Conservation (phyloP, 2,888 invertebrate species). For the Melanargia galathea region DNA sequence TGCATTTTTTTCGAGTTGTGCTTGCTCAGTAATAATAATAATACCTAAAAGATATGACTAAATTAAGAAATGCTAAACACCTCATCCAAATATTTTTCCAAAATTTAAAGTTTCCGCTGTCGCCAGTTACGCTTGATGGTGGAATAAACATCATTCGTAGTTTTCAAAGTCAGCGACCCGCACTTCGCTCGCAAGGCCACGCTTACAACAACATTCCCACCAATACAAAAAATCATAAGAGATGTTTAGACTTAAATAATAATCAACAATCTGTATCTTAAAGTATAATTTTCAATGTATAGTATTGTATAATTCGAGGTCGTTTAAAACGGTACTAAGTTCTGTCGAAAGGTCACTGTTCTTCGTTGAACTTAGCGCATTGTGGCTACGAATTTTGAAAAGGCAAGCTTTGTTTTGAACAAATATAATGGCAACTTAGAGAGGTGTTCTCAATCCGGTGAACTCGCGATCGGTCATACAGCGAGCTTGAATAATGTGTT, state of each 20-base stretch:
- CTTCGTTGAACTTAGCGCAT: conserved; percentile 47
- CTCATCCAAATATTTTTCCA: conserved; percentile 2
- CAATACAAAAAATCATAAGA: conserved; percentile 49
- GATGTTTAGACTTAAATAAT: background rate
- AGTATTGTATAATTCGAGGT: conserved; percentile 39
- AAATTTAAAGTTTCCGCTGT: conserved; percentile 15
- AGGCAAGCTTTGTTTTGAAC: conserved; percentile 65
- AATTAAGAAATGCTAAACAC: background rate
- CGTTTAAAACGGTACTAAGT: conserved; percentile 42
- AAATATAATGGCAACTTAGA: conserved; percentile 63
- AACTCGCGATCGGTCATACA: conserved; percentile 70
- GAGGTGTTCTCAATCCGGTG: conserved; percentile 70
- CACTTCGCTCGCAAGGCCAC: conserved; percentile 67
- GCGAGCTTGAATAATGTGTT: conserved; percentile 43
- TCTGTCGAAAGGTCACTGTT: conserved; percentile 46
- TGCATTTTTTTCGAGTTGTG: too few relatives aligned
- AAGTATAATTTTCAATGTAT: conserved; percentile 24
- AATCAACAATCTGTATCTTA: conserved; percentile 21
- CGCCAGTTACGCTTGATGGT: conserved; percentile 54
- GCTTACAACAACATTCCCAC: conserved; percentile 66
- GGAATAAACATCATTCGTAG: conserved; percentile 71
- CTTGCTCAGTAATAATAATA: too few relatives aligned
- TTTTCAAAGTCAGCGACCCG: conserved; percentile 72
- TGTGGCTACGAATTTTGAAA: conserved; percentile 56
- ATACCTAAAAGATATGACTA: too few relatives aligned